Evolutionary conservation across 2,797 vertebrate genomes (phyloP).

Genomic region (Pitangus sulphuratus): DNA sequence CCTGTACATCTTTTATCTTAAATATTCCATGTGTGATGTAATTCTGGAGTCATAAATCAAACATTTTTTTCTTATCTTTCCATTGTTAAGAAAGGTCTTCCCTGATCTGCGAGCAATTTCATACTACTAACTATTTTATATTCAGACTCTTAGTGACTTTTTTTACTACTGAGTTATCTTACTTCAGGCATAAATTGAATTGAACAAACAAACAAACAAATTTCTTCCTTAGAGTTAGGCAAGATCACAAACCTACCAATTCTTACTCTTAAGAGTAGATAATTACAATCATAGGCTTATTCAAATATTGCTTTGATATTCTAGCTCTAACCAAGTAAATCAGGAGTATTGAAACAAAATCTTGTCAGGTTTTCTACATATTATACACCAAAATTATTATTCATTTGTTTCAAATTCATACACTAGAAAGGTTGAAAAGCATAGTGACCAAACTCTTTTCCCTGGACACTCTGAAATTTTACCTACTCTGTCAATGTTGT

Average conservation of each 20-base stretch:
- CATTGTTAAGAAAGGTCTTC: constrained; percentile 11
- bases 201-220: background rate
- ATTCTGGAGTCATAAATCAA: background rate
- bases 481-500: background rate
- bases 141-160: background rate
- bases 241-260: background rate
- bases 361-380: background rate
- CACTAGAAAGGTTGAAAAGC: background rate
- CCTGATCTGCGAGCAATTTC: background rate
- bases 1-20: background rate
- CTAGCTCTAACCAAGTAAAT: background rate
- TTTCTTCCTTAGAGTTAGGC: background rate
- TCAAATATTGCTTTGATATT: background rate
- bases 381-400: background rate
- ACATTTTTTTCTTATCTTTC: background rate
- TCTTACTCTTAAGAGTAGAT: background rate
- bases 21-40: background rate
- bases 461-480: background rate
- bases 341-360: background rate
- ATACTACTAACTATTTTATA: background rate
- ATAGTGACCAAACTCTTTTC: background rate
- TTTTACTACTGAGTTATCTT: constrained; percentile 51
- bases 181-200: background rate
- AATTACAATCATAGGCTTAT: background rate
- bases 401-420: background rate